Base-by-base conservation (phyloP, 2,113 vertebrate genomes). In the Trematomus loennbergii region DNA sequence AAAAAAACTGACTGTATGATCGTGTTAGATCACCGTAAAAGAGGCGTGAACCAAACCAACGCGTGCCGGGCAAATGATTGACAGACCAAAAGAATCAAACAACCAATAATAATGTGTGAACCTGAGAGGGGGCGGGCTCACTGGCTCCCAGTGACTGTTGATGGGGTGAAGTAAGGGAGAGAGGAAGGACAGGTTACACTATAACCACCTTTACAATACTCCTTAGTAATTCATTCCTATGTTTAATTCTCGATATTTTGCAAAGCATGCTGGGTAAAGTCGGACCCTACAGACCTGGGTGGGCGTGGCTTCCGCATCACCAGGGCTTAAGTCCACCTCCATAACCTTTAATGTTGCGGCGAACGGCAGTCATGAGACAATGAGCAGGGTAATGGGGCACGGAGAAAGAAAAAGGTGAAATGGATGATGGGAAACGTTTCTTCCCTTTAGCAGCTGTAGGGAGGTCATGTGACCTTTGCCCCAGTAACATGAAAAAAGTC, bases 261-360 rank as follows among this genome's bases (percentile, higher is more conserved):
- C 10, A 87, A 84, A 83, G 79, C 78, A 93, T 90, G 88, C 87
- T 91, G 82, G 84, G 80, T 64, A 89, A 88, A 84, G 52, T 70
- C 36, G 74, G 79, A 87, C 88, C 91, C 94, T 93, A 97, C 96
- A 95, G 96, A 97, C 96, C 97, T 97, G 93, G 53, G 71, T 75
- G 82, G 84, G 86, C 54, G 80, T 9, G 67, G 82, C 55, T 78
- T 85, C 93, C 48, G 78, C 86, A 76, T 91, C 84, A 85, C 90
- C 94, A 86, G 68, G 82, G 89, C 92, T 93, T 69, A 93, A 87
- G 89, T 96, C 94, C 92, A 75, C 87, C 95, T 90, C 91, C 88
- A 93, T 90, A 88, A 95, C 93, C 95, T 96, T 94, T 48, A 87
- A 46, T 82, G 82, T 79, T 72, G 91, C 77, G 86, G 85, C 75